Conservation (phyloP, 2,888 invertebrate genomes). For the Ophioninae sp. region DNA sequence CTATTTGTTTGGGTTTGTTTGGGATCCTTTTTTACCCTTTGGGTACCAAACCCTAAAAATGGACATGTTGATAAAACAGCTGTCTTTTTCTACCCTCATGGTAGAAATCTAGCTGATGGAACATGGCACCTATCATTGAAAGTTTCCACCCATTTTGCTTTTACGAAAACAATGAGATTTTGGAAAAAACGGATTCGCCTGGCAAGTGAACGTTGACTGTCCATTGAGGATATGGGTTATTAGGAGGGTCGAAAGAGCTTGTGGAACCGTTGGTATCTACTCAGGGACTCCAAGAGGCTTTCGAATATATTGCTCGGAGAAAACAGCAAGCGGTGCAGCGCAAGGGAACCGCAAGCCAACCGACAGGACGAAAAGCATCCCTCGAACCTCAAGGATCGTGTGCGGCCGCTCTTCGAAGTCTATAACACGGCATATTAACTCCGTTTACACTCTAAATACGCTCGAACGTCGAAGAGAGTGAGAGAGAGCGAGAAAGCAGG, state of each 20-base stretch:
- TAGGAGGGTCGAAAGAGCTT: constrained; percentile 15
- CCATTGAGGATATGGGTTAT: constrained; percentile 23
- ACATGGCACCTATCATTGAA: too few species aligned
- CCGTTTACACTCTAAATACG: constrained; percentile 33
- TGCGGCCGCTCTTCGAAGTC: constrained; percentile 59
- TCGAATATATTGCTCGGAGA: constrained; percentile 61
- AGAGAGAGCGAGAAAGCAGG: constrained; percentile 12
- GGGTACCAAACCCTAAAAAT: too few species aligned
- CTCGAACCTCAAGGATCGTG: constrained; percentile 55
- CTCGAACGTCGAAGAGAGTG: constrained; percentile 64
- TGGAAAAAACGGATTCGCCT: not conserved
- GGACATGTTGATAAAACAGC: too few species aligned
- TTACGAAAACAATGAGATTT: not conserved
- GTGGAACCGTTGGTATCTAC: constrained; percentile 16
- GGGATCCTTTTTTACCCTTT: too few species aligned
- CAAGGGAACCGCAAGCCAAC: constrained; percentile 72
- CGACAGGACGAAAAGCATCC: constrained; percentile 67
- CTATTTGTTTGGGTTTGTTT: too few species aligned
- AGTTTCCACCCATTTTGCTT: too few species aligned
- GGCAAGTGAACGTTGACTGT: not conserved
- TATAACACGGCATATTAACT: constrained; percentile 38
- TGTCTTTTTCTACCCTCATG: too few species aligned
- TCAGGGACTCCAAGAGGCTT: constrained; percentile 60
- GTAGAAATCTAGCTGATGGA: too few species aligned
- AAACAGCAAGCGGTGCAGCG: constrained; percentile 62